phyloP scores from a whole-genome alignment of 2,113 vertebrate species.

The Ptychochromis oligacanthus region DNA sequence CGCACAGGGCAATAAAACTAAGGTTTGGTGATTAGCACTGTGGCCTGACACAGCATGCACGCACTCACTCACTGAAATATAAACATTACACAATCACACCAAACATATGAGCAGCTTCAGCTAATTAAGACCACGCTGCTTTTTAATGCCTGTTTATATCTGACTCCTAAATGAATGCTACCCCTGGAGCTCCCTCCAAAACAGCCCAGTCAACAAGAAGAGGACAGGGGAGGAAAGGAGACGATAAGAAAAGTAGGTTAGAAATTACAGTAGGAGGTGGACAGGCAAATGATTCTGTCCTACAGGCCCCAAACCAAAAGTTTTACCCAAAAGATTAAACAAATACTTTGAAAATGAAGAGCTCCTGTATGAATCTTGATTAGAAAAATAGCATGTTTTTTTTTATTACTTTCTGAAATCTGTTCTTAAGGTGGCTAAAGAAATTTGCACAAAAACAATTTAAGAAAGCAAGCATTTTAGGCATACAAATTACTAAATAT shows the following conservation, averaged over 20 bases:
- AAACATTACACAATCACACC: conserved; percentile 70
- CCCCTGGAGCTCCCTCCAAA: conserved; percentile 54
- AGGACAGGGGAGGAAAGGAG: neutral
- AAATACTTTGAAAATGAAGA: neutral
- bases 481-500: conserved; percentile 27
- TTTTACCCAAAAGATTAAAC: conserved; percentile 8
- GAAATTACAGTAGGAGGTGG: conserved; percentile 21
- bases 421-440: conserved; percentile 12
- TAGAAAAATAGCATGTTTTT: neutral
- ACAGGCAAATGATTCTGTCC: conserved; percentile 11
- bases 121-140: conserved; percentile 73
- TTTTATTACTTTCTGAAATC: conserved; percentile 19
- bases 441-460: neutral
- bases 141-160: conserved; percentile 73
- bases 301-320: neutral
- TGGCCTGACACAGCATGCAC: conserved; percentile 55
- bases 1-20: conserved; percentile 58
- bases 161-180: conserved; percentile 60
- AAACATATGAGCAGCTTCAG: conserved; percentile 57
- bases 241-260: neutral
- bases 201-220: conserved; percentile 17
- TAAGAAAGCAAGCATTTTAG: conserved; percentile 6
- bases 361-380: neutral
- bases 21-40: conserved; percentile 52
- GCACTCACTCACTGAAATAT: conserved; percentile 30